Evolutionary conservation across 64 coral and sea anemone species (phyloP), one percentile per base, ranked within the genome.

Genomic region (Anthopleura sola): DNA sequence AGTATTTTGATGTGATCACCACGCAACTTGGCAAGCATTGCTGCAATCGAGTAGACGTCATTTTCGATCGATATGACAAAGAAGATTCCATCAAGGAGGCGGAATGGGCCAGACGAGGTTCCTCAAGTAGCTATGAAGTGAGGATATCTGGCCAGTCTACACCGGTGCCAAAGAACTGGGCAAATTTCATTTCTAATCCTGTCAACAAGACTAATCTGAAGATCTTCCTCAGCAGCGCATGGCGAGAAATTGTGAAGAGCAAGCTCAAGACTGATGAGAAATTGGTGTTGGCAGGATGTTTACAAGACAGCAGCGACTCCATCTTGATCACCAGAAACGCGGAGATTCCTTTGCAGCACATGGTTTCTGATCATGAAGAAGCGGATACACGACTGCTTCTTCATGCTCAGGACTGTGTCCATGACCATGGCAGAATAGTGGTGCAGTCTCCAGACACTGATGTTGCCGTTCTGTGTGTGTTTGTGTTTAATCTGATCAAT

Each of bases 1-100:
- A 39, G n/a, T 54, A 74, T 48, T 86, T 78, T 47, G 54, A 54
- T 28, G 82, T 95, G 39, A 78, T 95, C 47, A 88, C 71, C 3
- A 32, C 29, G 19, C 24, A 37, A 57, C 58, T 89, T 26, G 12
- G 44, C 16, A 33, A 68, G 1, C 23, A 50, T 39, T 17, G 53
- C 33, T 96, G 87, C 49, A 85, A 37, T 6, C 8, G 58, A 20
- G 58, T 83, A 54, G 39, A 89, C 55, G 29, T 88, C 48, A 75
- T 88, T 37, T 89, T 89, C 13, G 37, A 69, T 89, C 80, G 62
- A 56, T 83, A 89, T 54, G 39, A 84, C 87, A 68, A 68, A 31
- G 91, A 56, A 32, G 86, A 75, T 12, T 95, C 88, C 3, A 88
- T 95, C 36, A 91, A 91, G 83, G 89, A 77, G 86, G 86, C 38